Conservation (phyloP, 2,888 invertebrate genomes). For the Drosophila bunnanda region DNA sequence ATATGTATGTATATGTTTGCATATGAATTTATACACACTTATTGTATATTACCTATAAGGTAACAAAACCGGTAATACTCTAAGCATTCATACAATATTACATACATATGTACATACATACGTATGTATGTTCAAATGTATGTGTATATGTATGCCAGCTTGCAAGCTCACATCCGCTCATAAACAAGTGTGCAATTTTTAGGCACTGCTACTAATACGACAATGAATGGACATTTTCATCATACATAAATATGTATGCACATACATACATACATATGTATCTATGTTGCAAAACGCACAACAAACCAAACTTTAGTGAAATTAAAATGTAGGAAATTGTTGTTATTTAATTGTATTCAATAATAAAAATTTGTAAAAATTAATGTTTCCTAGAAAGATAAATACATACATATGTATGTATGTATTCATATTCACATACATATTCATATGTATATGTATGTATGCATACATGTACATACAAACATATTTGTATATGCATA, state of each 20-base stretch:
- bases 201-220: neutral
- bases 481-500: neutral
- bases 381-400: no score
- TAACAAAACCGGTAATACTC: no score
- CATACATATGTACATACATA: neutral
- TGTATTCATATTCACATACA: neutral
- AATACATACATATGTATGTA: neutral
- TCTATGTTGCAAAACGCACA: neutral
- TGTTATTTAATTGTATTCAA: no score
- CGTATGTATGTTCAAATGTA: neutral
- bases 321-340: neutral
- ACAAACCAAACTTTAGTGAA: neutral
- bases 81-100: no score
- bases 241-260: neutral
- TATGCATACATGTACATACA: neutral
- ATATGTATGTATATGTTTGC: neutral
- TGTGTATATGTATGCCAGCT: neutral
- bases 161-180: neutral
- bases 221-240: neutral
- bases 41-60: no score
- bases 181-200: neutral
- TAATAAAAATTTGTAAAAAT: no score
- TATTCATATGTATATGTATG: conserved; percentile 1
- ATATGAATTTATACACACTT: neutral
- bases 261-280: no score